Conservation (phyloP, 1,140 invertebrate species). For the Megalopta genalis region DNA sequence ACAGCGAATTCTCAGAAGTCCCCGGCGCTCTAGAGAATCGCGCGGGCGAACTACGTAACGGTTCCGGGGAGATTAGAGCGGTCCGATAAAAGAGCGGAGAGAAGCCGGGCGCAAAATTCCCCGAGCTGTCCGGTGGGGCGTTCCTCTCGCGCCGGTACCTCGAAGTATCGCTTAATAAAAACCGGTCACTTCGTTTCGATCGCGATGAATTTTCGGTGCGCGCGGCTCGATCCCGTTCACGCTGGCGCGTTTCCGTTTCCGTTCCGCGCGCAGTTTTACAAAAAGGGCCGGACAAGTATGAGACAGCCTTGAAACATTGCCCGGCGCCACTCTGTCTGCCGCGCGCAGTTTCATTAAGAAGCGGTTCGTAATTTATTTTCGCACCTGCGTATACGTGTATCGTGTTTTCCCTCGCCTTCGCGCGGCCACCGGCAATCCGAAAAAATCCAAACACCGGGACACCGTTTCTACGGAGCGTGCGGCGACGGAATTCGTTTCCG, state of each 20-base stretch:
- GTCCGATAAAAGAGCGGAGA: not conserved
- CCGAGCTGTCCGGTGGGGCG: not conserved
- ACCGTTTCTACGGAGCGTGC: too few species aligned
- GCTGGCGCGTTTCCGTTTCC: constrained; percentile 29
- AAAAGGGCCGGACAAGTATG: constrained; percentile 56
- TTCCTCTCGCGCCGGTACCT: not conserved
- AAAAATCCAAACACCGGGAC: not conserved
- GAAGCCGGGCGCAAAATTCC: not conserved
- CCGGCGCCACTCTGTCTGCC: constrained; percentile 17
- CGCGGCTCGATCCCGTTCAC: constrained; percentile 11
- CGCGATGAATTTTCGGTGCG: not conserved
- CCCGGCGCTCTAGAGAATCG: not conserved
- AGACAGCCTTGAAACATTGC: constrained; percentile 68
- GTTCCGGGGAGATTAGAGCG: not conserved
- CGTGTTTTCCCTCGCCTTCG: not conserved
- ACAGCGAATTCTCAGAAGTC: too few species aligned
- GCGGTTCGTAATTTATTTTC: constrained; percentile 65
- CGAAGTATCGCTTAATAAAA: not conserved
- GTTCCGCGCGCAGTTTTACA: constrained; percentile 29
- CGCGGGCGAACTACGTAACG: not conserved
- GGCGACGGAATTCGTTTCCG: too few species aligned
- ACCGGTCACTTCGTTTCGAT: not conserved
- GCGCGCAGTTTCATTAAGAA: constrained; percentile 66
- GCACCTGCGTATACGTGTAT: constrained; percentile 28
- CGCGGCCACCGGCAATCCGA: not conserved